Base-by-base conservation (phyloP, 2,888 invertebrate genomes). In the Harmothoe impar region DNA sequence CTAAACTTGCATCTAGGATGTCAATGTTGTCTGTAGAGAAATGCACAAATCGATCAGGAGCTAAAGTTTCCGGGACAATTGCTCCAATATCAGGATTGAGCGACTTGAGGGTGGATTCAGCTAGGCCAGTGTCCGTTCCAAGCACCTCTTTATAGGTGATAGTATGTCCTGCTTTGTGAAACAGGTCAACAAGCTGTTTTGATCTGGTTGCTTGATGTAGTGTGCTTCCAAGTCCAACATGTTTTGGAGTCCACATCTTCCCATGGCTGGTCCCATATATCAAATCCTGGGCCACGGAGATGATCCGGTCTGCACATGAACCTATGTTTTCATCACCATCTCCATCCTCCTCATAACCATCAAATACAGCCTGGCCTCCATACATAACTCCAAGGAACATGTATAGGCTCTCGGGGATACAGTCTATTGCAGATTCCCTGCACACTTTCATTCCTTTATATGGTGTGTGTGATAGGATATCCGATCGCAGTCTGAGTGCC, bases 161-260 rank as follows among this genome's bases (percentile, higher is more conserved):
- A 25, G n/a, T 35, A 20, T 85, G 85, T 12, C 85, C 85, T 25
- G 85, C 85, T 23, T 85, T 52, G 35, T 85, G 33, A 35, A 85
- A 85, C 51, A 85, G 29, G 5, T 85, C 23, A 17, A 85, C 20
- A 31, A 85, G 85, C 1, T 35, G 20, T n/a, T 85, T 85, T 7
- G 85, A 85, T 25, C 52, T 29, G 29, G 85, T 85, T 51, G 85
- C 51, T 43, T 85, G 85, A n/a, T 85, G 85, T 25, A 85, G 23
- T 20, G 85, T 51, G 25, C 85, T 51, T 51, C 43, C 85, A 23
- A 85, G 52, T 51, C 85, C 85, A 23, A 85, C 7, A 43, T 85
- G 85, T 35, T 85, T 85, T 85, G 85, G 85, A n/a, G 85, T 85
- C 85, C 85, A 52, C 51, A n/a, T 85, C 25, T 85, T 85, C 10